Evolutionary conservation across 1,140 invertebrate genomes (phyloP).

Genomic region (Trypoxylus dichotomus): DNA sequence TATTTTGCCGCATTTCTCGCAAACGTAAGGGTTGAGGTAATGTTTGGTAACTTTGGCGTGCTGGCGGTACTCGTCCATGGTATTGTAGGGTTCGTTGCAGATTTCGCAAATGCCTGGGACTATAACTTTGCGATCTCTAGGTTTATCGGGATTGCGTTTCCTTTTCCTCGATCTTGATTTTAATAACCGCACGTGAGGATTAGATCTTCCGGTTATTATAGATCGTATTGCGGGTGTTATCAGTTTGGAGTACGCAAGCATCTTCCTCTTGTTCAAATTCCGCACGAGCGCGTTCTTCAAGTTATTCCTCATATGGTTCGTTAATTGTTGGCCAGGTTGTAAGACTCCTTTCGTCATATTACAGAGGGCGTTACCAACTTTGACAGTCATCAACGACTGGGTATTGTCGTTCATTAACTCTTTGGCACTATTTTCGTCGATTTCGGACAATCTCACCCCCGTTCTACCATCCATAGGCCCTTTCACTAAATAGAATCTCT

Average conservation of each 20-base stretch:
- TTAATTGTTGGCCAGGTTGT: not conserved
- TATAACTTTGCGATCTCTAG: not conserved
- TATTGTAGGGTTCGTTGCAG: not conserved
- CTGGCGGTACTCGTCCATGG: not conserved
- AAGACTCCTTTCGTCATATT: not conserved
- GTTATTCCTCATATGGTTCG: not conserved
- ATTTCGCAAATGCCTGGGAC: conserved; percentile 6
- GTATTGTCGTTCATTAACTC: not conserved
- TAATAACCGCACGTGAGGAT: not conserved
- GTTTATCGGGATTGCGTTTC: not conserved
- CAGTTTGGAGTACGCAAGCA: not conserved
- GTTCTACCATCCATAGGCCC: not conserved
- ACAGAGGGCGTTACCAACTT: not conserved
- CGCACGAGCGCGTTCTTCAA: not conserved
- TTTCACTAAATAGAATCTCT: not conserved
- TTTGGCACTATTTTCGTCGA: conserved; percentile 8
- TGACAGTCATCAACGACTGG: not conserved
- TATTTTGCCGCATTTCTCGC: not conserved
- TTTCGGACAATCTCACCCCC: not conserved
- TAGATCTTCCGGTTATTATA: not conserved
- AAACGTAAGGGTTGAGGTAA: conserved; percentile 1
- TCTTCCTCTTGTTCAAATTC: conserved; percentile 19
- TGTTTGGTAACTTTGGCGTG: conserved; percentile 2
- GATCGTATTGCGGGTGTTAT: not conserved
- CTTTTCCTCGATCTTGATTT: not conserved